These are phyloP conservation scores for Galago senegalensis DNA, from an alignment of 2,797 vertebrate species.

Conservation along the genomic window DNA sequence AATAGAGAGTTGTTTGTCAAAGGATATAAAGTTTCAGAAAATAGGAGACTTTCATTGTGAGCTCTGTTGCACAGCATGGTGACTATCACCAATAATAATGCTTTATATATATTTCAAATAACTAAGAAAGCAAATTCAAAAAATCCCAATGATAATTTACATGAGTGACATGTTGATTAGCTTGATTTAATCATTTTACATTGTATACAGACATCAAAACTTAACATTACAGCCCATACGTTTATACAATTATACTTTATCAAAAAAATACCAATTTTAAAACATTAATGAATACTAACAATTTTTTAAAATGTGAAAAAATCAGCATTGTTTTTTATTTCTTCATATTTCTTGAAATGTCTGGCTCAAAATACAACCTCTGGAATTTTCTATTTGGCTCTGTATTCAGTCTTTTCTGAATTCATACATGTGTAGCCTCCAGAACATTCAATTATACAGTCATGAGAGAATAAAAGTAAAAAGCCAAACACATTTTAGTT, in stretches of 20 bases:
- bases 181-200: not conserved
- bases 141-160: not conserved
- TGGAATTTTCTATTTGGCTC: not conserved
- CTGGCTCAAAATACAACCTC: not conserved
- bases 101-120: not conserved
- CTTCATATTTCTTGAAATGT: conserved; percentile 3
- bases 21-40: not conserved
- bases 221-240: not conserved
- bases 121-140: not conserved
- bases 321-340: not conserved
- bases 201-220: not conserved
- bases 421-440: not conserved
- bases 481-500: not conserved
- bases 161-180: not conserved
- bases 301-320: not conserved
- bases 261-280: not conserved
- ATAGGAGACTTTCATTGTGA: not conserved
- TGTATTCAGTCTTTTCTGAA: not conserved
- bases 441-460: conserved; percentile 9
- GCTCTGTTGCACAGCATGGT: not conserved
- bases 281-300: not conserved
- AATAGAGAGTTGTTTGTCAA: not conserved
- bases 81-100: not conserved
- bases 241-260: not conserved
- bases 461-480: not conserved